A percentile compares a stretch with the other conserved stretches of the same genome.
Conservation (phyloP, 1,140 invertebrate genomes). For the Megalopta genalis region DNA sequence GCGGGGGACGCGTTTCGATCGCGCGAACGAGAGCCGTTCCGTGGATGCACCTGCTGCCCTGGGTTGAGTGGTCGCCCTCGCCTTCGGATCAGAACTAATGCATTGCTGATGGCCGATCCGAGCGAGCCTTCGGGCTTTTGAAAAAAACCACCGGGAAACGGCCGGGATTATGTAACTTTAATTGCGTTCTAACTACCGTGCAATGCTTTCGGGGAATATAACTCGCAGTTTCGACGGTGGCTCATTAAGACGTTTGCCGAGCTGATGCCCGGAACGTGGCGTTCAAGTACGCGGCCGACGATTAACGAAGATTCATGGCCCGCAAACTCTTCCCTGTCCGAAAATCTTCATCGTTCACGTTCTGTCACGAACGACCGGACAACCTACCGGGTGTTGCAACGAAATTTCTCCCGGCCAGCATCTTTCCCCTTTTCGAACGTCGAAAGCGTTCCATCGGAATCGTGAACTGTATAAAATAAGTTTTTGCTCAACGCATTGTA, state of each 20-base stretch:
- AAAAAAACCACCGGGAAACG: constrained; percentile 30
- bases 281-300: background rate
- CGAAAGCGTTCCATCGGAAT: no score
- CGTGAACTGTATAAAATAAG: no score
- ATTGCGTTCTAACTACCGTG: constrained; percentile 66
- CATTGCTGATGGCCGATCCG: constrained; percentile 52
- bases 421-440: no score
- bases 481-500: no score
- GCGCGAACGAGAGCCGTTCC: constrained; percentile 9
- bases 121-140: background rate
- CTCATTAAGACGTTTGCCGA: constrained; percentile 55
- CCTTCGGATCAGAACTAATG: constrained; percentile 53
- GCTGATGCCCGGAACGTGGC: constrained; percentile 10
- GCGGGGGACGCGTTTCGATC: background rate
- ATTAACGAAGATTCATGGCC: constrained; percentile 9
- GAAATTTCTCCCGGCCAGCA: background rate
- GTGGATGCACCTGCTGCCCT: constrained; percentile 58
- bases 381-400: background rate
- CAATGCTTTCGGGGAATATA: constrained; percentile 35
- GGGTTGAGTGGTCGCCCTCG: constrained; percentile 35
- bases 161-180: constrained; percentile 59
- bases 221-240: constrained; percentile 38
- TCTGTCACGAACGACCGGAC: background rate
- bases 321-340: background rate
- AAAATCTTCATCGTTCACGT: background rate